Base-by-base conservation (phyloP, 2,888 invertebrate genomes). In the Dicyrtoma fusca region DNA sequence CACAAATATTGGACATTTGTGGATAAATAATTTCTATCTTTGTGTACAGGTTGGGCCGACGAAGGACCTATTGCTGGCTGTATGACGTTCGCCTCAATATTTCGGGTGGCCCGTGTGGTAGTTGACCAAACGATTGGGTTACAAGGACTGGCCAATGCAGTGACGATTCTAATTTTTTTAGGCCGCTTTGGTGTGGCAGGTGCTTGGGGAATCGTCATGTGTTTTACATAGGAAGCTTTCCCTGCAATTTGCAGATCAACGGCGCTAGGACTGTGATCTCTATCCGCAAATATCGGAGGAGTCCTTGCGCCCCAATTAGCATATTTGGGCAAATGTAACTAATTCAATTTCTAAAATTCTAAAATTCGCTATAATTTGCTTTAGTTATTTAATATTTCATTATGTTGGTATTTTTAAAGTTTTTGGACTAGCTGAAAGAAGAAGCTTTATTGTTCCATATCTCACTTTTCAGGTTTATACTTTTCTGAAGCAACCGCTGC, bases 211-310 rank as follows among this genome's bases (percentile, higher is more conserved):
- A 71, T 78, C 1, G 76, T 77, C 73, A 72, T 69, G 2, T 79
- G 78, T 66, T 77, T 78, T 53, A 76, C 76, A 21, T 77, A 75
- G 26, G 79, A 79, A 73, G 59, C 77, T 21, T 79, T 79, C 59
- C 79, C 79, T 13, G 77, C 78, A 1, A 59, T 74, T 10, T 73
- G 77, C 13, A 47, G 79, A 3, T 74, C 75, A 5, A 66, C 75
- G 8, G 75, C 74, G 13, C 69, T 79, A n/a, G 77, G 78, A 19
- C 55, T 78, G 17, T 78, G 79, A 51, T 62, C 73, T 1, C 70
- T 76, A 19, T 72, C 74, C 14, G 76, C 74, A 5, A 74, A 73
- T 19, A 25, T 78, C 19, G 74, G 76, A 26, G 79, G 78, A 19
- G 69, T 79, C 21, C 21, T 79, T 19, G 77, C 79, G 6, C 79